phyloP scores from a whole-genome alignment of 2,113 vertebrate genomes.

The Gulo gulo region DNA sequence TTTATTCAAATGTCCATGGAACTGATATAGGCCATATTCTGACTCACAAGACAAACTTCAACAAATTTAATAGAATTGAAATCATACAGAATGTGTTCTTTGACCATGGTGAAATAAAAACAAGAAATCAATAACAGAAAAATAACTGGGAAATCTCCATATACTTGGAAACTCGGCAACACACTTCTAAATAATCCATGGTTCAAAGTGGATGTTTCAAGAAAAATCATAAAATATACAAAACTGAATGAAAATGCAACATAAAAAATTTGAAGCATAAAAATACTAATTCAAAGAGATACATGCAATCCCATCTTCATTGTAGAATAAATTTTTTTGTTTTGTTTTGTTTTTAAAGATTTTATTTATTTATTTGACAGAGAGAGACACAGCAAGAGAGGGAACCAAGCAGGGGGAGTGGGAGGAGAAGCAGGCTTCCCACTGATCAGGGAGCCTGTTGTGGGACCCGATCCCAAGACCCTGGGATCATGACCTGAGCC shows the following conservation, averaged over 20 bases:
- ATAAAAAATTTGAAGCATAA: background rate
- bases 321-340: background rate
- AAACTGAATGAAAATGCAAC: background rate
- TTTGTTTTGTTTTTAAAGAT: too few relatives aligned
- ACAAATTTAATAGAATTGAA: background rate
- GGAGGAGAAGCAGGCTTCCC: too few relatives aligned
- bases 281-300: background rate
- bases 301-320: background rate
- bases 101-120: background rate
- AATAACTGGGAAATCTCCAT: background rate
- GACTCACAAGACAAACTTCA: background rate
- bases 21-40: background rate
- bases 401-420: too few relatives aligned
- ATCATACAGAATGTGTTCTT: background rate
- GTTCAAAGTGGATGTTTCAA: background rate
- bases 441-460: too few relatives aligned
- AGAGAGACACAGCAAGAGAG: too few relatives aligned
- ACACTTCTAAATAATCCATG: background rate
- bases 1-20: background rate
- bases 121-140: background rate
- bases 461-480: too few relatives aligned
- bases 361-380: too few relatives aligned
- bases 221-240: background rate
- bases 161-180: background rate
- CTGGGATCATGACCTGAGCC: too few relatives aligned